phyloP scores from a whole-genome alignment of 2,797 vertebrate species.

The Triplophysa yarkandensis region DNA sequence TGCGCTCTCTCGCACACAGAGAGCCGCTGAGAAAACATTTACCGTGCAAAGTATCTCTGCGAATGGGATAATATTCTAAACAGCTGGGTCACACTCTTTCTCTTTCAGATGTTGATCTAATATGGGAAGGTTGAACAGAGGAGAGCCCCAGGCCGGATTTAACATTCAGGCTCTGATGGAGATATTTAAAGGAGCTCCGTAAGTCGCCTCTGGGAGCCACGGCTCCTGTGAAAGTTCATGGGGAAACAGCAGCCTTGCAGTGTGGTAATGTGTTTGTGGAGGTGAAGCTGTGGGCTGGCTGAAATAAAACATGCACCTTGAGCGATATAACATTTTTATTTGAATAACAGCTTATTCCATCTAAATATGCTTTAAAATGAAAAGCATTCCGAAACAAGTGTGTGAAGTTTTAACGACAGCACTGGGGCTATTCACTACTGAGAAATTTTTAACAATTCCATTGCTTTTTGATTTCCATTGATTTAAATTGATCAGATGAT shows the following conservation, averaged over 20 bases:
- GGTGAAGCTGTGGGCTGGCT: not conserved
- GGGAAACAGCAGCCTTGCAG: not conserved
- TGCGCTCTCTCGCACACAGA: conserved; percentile 56
- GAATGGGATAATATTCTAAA: conserved; percentile 28
- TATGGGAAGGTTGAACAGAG: conserved; percentile 39
- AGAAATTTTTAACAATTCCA: too few species aligned
- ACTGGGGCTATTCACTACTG: too few species aligned
- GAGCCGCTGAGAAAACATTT: conserved; percentile 56
- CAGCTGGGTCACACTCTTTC: conserved; percentile 38
- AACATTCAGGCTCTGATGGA: conserved; percentile 48
- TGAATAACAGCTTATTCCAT: too few species aligned
- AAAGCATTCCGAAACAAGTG: too few species aligned
- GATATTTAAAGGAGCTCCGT: conserved; percentile 36
- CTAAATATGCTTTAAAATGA: not conserved
- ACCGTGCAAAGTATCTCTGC: conserved; percentile 31
- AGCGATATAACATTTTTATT: too few species aligned
- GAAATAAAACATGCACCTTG: not conserved
- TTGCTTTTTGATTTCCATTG: too few species aligned
- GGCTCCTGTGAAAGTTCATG: conserved; percentile 26
- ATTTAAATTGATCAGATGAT: too few species aligned
- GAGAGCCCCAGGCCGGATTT: conserved; percentile 39
- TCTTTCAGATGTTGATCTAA: conserved; percentile 40
- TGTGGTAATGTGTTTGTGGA: not conserved
- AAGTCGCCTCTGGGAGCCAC: not conserved
- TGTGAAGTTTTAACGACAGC: too few species aligned